Conservation (phyloP, 2,113 vertebrate genomes). For the Sander lucioperca region DNA sequence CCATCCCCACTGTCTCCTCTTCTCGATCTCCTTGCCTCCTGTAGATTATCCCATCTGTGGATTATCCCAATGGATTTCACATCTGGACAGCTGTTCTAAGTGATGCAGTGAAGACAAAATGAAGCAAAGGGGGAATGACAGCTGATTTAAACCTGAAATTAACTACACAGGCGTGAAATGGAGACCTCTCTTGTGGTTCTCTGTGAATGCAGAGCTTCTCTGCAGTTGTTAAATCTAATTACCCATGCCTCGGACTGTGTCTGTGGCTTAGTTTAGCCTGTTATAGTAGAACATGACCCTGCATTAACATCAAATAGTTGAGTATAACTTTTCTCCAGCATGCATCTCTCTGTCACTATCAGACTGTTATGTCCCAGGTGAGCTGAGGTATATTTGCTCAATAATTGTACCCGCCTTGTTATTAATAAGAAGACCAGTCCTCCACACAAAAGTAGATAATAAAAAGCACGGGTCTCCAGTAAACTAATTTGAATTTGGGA, state of each 20-base stretch:
- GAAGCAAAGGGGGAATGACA: not conserved
- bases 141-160: conserved; percentile 50
- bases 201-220: not conserved
- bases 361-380: not conserved
- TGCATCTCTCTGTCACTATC: not conserved
- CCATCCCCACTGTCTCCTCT: conserved; percentile 13
- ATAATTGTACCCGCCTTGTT: not conserved
- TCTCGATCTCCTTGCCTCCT: conserved; percentile 25
- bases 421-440: conserved; percentile 11
- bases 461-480: not conserved
- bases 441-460: conserved; percentile 24
- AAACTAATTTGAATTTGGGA: conserved; percentile 40
- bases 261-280: conserved; percentile 21
- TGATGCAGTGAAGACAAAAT: not conserved
- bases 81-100: conserved; percentile 57
- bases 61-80: conserved; percentile 62
- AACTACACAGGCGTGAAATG: conserved; percentile 24
- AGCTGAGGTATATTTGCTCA: conserved; percentile 7
- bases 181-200: conserved; percentile 25
- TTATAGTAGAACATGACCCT: conserved; percentile 31
- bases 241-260: not conserved
- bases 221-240: conserved; percentile 14
- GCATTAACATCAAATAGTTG: conserved; percentile 20
- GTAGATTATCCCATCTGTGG: conserved; percentile 51
- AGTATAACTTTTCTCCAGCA: conserved; percentile 1